Evolutionary conservation across 2,113 vertebrate species (phyloP).

Genomic region (Tragelaphus strepsiceros): DNA sequence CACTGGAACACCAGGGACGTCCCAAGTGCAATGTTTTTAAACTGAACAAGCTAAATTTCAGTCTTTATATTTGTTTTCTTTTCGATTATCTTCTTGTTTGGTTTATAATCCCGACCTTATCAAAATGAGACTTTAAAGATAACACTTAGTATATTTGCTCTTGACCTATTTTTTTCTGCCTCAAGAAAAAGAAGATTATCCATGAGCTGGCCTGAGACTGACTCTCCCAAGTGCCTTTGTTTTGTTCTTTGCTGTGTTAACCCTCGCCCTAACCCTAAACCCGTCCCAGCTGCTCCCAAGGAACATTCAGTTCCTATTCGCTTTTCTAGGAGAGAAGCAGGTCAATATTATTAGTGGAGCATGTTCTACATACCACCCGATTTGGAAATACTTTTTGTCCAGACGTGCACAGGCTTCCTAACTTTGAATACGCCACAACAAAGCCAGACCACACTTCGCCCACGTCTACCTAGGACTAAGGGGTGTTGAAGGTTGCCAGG

Average conservation of each 20-base stretch:
- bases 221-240: not conserved
- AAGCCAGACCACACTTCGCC: not conserved
- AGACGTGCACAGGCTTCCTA: not conserved
- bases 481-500: not conserved
- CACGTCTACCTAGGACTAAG: not conserved
- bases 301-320: not conserved
- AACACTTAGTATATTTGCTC: not conserved
- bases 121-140: not conserved
- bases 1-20: not conserved
- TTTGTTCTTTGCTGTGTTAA: not conserved
- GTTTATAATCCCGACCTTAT: not conserved
- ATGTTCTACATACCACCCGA: not conserved
- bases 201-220: not conserved
- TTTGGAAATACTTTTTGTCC: conserved; percentile 20
- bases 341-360: not conserved
- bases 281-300: not conserved
- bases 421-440: not conserved
- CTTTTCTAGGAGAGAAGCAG: not conserved
- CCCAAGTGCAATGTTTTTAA: not conserved
- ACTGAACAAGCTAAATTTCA: not conserved
- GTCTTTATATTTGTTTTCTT: not conserved
- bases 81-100: not conserved
- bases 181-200: not conserved
- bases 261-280: not conserved
- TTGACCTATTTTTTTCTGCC: not conserved